A percentile compares a stretch with the other conserved stretches of the same genome.
phyloP scores from a whole-genome alignment of 1,140 invertebrate genomes.

The Camponotus floridanus region DNA sequence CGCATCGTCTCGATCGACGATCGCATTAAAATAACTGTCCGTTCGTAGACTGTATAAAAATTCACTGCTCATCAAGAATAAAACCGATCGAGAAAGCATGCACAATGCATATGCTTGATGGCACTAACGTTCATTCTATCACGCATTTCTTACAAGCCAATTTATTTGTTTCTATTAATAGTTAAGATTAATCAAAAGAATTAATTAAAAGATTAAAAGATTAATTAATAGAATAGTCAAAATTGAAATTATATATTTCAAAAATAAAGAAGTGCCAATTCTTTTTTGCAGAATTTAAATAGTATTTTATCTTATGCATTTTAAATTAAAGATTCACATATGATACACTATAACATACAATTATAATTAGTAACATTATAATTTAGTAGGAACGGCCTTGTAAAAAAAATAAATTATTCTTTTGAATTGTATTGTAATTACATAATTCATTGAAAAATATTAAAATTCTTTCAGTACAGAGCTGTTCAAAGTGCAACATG shows the following conservation, averaged over 20 bases:
- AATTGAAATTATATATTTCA: too few relatives aligned
- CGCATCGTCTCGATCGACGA: slow-evolving; percentile 60
- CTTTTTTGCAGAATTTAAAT: not conserved
- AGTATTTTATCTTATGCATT: not conserved
- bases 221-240: too few relatives aligned
- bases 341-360: not conserved
- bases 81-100: slow-evolving; percentile 44
- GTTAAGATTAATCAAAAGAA: not conserved
- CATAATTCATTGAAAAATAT: not conserved
- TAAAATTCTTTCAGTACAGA: not conserved
- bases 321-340: not conserved
- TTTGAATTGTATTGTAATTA: not conserved
- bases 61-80: slow-evolving; percentile 46
- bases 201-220: too few relatives aligned
- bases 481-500: not conserved
- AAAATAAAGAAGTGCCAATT: not conserved
- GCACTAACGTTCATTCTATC: slow-evolving; percentile 1
- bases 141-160: not conserved
- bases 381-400: not conserved
- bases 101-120: not conserved
- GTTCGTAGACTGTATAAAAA: slow-evolving; percentile 44
- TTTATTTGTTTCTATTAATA: not conserved
- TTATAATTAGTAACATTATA: not conserved
- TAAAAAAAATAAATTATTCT: not conserved
- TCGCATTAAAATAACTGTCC: slow-evolving; percentile 59